These are phyloP conservation scores for Lagorchestes hirsutus DNA, from an alignment of 2,797 vertebrate species.

Conservation along the genomic window DNA sequence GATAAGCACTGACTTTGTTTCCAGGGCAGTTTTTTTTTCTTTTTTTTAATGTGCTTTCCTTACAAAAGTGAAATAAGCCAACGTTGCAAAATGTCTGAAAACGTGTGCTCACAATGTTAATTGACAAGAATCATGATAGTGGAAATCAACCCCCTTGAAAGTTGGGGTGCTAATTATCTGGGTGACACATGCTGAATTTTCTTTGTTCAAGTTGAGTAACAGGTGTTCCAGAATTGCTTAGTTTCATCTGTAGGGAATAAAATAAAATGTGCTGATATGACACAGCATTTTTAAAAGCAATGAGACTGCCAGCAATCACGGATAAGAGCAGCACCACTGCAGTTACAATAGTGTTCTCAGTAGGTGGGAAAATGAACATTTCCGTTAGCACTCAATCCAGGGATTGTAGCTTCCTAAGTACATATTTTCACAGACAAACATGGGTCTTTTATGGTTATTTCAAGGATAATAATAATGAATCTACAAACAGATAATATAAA, in stretches of 20 bases:
- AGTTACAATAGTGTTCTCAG: background rate
- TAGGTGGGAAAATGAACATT: background rate
- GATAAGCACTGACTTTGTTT: background rate
- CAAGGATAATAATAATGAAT: conserved; percentile 31
- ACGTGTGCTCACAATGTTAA: background rate
- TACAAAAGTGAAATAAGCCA: conserved; percentile 28
- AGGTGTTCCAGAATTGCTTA: background rate
- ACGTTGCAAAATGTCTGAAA: background rate
- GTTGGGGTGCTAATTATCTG: conserved; percentile 45
- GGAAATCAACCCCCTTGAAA: conserved; percentile 52
- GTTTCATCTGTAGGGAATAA: background rate
- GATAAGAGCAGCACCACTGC: background rate
- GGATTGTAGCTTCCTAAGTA: background rate
- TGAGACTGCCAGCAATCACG: background rate
- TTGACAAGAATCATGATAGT: background rate
- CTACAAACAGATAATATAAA: background rate
- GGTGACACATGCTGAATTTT: background rate
- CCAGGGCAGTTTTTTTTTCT: background rate
- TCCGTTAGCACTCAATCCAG: background rate
- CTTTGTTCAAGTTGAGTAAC: background rate
- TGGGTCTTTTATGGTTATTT: background rate
- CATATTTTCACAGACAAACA: background rate
- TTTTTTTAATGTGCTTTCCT: background rate
- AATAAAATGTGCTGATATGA: background rate
- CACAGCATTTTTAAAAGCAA: background rate